These are phyloP conservation scores for Rhabdornis inornatus DNA, from an alignment of 2,113 vertebrate species.

Conservation along the genomic window DNA sequence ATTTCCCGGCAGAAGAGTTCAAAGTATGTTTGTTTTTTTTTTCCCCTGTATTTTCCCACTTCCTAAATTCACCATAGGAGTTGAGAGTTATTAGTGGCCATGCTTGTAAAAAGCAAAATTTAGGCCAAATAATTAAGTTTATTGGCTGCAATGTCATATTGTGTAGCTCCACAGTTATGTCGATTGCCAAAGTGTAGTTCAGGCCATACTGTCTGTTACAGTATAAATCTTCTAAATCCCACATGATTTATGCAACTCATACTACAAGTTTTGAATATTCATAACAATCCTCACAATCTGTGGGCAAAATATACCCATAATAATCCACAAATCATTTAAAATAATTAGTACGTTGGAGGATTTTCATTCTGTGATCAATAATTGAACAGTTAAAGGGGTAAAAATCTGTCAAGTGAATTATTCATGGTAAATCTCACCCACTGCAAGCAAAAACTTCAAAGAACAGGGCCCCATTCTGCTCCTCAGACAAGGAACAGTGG, in stretches of 20 bases:
- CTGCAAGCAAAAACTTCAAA: slow-evolving; percentile 32
- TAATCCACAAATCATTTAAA: slow-evolving; percentile 51
- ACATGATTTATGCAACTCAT: background rate
- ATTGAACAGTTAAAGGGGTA: slow-evolving; percentile 51
- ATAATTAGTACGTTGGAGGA: slow-evolving; percentile 41
- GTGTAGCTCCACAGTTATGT: background rate
- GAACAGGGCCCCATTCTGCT: background rate
- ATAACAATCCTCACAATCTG: background rate
- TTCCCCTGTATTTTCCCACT: background rate
- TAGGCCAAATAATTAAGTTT: background rate
- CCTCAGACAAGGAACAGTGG: background rate
- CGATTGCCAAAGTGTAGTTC: background rate
- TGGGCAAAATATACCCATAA: slow-evolving; percentile 16
- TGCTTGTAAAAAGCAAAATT: background rate
- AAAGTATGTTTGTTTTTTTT: background rate
- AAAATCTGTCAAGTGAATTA: slow-evolving; percentile 54
- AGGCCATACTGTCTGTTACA: background rate
- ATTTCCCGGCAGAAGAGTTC: background rate
- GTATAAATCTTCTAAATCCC: background rate
- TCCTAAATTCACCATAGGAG: background rate
- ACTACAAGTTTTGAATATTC: slow-evolving; percentile 37
- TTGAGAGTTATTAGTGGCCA: background rate
- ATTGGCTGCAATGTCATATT: background rate
- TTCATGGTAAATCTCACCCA: slow-evolving; percentile 9
- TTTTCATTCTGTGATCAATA: slow-evolving; percentile 58